Percentiles rank a stretch among this genome's conserved stretches.
Conservation (phyloP, 2,888 invertebrate genomes). For the Cephalotes varians region DNA sequence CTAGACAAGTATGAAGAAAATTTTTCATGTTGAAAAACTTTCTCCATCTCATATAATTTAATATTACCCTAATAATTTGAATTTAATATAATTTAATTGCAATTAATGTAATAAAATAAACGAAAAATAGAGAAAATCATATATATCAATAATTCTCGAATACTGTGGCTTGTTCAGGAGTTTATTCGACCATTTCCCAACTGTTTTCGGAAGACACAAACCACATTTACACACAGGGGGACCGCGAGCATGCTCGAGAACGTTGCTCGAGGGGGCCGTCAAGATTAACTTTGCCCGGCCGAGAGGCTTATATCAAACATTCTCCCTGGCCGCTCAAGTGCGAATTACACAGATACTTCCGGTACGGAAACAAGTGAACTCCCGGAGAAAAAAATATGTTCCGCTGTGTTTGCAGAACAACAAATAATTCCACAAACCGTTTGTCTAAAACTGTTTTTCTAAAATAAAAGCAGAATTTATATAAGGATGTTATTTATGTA, state of each 20-base stretch:
- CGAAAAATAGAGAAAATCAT: neutral
- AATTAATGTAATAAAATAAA: neutral
- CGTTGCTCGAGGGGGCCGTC: conserved; percentile 57
- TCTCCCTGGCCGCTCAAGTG: conserved; percentile 28
- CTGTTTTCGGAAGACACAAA: conserved; percentile 59
- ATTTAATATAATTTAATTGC: neutral
- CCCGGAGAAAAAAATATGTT: neutral
- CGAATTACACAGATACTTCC: conserved; percentile 43
- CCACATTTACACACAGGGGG: conserved; percentile 55
- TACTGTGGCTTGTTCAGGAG: conserved; percentile 28
- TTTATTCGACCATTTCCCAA: conserved; percentile 47
- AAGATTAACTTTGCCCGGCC: conserved; percentile 47
- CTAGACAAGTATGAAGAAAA: neutral
- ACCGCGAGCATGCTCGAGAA: conserved; percentile 42
- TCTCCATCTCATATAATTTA: neutral
- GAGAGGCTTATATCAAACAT: conserved; percentile 62
- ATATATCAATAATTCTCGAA: neutral
- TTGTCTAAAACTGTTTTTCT: neutral
- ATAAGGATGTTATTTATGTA: neutral
- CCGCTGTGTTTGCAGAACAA: neutral
- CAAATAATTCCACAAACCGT: neutral
- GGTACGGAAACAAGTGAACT: neutral
- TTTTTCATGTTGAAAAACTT: neutral
- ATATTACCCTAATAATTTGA: neutral
- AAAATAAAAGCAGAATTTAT: neutral